Percentiles rank a stretch among this genome's conserved stretches.
Conservation (phyloP, 2,888 invertebrate genomes). For the Melieria picta region DNA sequence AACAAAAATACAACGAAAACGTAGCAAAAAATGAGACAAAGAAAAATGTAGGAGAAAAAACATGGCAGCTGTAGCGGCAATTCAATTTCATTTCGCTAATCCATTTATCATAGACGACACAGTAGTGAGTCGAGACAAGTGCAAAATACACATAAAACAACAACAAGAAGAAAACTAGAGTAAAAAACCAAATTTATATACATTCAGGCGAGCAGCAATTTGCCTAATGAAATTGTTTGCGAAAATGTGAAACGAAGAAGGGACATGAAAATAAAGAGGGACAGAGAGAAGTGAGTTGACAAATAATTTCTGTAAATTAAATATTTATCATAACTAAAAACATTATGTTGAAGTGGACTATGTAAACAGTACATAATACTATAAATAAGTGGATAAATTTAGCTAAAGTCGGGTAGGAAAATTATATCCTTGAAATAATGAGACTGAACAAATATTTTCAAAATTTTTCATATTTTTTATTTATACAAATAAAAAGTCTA, state of each 20-base stretch:
- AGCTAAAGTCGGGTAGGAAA: neutral
- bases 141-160: no score
- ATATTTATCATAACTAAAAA: no score
- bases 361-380: no score
- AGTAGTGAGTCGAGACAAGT: neutral
- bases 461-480: no score
- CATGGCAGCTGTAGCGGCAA: conserved; percentile 14
- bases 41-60: neutral
- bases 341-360: no score
- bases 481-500: no score
- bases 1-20: neutral
- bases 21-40: neutral
- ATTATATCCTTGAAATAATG: neutral
- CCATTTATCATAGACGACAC: conserved; percentile 31
- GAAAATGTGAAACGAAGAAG: neutral
- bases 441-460: no score
- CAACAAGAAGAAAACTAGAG: no score
- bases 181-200: no score
- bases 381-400: no score
- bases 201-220: conserved; percentile 20
- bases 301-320: no score
- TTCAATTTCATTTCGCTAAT: conserved; percentile 38
- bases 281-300: neutral
- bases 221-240: conserved; percentile 38
- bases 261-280: neutral